These are phyloP conservation scores for Sarcophaga rosellei DNA, from an alignment of 2,888 invertebrate species.

Conservation along the genomic window DNA sequence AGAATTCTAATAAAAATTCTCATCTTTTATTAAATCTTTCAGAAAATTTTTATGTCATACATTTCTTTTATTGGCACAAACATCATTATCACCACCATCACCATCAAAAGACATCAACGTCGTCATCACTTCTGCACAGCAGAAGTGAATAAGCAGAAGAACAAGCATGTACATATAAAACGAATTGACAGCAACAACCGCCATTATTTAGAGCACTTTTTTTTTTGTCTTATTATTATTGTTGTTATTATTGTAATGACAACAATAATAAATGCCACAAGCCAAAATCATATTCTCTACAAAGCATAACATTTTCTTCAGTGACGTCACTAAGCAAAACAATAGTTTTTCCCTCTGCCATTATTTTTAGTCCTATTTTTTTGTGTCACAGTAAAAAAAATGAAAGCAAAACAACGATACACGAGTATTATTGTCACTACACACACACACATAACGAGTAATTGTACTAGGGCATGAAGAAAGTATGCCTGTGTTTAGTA, in stretches of 20 bases:
- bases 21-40: not conserved
- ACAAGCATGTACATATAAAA: not conserved
- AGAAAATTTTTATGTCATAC: not conserved
- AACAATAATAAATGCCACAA: not conserved
- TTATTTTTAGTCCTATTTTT: not conserved
- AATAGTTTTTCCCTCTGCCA: constrained; percentile 11
- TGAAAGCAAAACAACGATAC: not conserved
- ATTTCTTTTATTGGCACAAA: not conserved
- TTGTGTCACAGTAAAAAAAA: not conserved
- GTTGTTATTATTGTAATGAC: not conserved
- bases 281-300: constrained; percentile 29
- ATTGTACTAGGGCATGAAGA: too few species aligned
- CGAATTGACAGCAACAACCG: not conserved
- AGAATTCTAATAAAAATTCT: not conserved
- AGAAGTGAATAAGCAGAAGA: not conserved
- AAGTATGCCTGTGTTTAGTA: too few species aligned
- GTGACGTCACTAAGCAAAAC: constrained; percentile 59
- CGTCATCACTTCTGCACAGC: not conserved
- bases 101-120: not conserved
- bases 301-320: constrained; percentile 13
- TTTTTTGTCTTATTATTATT: not conserved
- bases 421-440: not conserved
- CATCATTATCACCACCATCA: not conserved
- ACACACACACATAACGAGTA: too few species aligned
- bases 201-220: not conserved